These are phyloP conservation scores for Calycopis cecrops DNA, from an alignment of 1,140 invertebrate genomes.

Conservation along the genomic window DNA sequence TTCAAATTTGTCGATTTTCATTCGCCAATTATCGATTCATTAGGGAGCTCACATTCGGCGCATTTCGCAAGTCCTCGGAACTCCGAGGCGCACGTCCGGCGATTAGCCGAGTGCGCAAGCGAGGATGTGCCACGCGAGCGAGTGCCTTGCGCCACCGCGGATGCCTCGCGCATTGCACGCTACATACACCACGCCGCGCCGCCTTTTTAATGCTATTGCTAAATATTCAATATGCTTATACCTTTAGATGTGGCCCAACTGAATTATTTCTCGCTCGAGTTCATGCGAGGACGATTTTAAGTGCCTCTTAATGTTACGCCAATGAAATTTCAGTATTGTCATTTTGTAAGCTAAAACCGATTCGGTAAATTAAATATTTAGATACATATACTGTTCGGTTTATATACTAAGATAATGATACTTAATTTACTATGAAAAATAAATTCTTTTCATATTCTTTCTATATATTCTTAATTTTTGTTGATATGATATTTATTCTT, in stretches of 20 bases:
- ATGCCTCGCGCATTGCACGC: slow-evolving; percentile 56
- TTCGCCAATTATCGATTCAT: neutral
- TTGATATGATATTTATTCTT: too few species aligned
- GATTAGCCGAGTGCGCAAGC: slow-evolving; percentile 58
- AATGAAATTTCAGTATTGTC: too few species aligned
- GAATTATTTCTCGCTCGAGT: slow-evolving; percentile 64
- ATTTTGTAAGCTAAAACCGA: too few species aligned
- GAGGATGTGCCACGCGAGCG: slow-evolving; percentile 56
- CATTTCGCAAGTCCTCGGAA: slow-evolving; percentile 47
- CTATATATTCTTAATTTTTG: too few species aligned
- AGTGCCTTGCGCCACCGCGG: slow-evolving; percentile 60
- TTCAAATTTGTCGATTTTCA: neutral
- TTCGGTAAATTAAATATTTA: too few species aligned
- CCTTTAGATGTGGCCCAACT: slow-evolving; percentile 59
- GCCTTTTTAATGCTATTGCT: slow-evolving; percentile 54
- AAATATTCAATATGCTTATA: slow-evolving; percentile 62
- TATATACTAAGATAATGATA: too few species aligned
- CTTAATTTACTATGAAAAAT: too few species aligned
- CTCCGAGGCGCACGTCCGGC: slow-evolving; percentile 54
- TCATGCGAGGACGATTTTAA: slow-evolving; percentile 47
- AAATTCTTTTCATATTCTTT: too few species aligned
- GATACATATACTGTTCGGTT: too few species aligned
- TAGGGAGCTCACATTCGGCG: slow-evolving; percentile 3
- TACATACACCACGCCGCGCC: slow-evolving; percentile 30
- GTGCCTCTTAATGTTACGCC: neutral